Evolutionary conservation across 2,113 vertebrate species (phyloP).

Genomic region (Petromus typicus): DNA sequence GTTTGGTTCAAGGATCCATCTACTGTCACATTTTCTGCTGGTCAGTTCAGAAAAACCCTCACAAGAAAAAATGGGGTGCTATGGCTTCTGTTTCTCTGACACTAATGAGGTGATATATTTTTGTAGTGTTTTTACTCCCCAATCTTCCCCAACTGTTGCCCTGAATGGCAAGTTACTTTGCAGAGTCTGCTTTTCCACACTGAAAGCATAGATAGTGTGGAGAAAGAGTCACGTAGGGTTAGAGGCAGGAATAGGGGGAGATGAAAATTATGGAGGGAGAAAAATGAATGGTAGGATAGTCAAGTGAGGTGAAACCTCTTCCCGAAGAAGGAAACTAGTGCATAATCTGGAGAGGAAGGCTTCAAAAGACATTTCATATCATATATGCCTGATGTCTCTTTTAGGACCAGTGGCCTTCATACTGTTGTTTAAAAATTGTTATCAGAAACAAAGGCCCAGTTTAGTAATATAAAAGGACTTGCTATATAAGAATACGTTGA

Average conservation of each 20-base stretch:
- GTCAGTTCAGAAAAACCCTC: not conserved
- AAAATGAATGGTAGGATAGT: slow-evolving; percentile 16
- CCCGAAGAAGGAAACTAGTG: slow-evolving; percentile 36
- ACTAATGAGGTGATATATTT: slow-evolving; percentile 52
- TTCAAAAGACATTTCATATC: slow-evolving; percentile 34
- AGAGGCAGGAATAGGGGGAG: slow-evolving; percentile 32
- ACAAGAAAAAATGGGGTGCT: slow-evolving; percentile 33
- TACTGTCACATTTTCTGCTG: not conserved
- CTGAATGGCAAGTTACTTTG: slow-evolving; percentile 53
- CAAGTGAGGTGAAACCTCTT: slow-evolving; percentile 20
- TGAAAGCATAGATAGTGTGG: not conserved
- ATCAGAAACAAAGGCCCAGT: slow-evolving; percentile 52
- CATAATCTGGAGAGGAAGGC: not conserved
- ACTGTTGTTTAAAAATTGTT: slow-evolving; percentile 18
- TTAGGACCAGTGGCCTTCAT: not conserved
- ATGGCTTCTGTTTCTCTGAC: slow-evolving; percentile 57
- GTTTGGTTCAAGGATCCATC: slow-evolving; percentile 8
- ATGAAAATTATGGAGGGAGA: slow-evolving; percentile 9
- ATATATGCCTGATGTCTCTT: slow-evolving; percentile 7
- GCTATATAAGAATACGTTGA: not conserved
- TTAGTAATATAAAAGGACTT: slow-evolving; percentile 5
- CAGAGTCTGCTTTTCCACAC: slow-evolving; percentile 17
- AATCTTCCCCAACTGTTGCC: slow-evolving; percentile 37
- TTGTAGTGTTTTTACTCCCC: slow-evolving; percentile 58
- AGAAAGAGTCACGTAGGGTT: slow-evolving; percentile 27